phyloP scores from a whole-genome alignment of 2,113 vertebrate species.

The Catharus fuscescens region DNA sequence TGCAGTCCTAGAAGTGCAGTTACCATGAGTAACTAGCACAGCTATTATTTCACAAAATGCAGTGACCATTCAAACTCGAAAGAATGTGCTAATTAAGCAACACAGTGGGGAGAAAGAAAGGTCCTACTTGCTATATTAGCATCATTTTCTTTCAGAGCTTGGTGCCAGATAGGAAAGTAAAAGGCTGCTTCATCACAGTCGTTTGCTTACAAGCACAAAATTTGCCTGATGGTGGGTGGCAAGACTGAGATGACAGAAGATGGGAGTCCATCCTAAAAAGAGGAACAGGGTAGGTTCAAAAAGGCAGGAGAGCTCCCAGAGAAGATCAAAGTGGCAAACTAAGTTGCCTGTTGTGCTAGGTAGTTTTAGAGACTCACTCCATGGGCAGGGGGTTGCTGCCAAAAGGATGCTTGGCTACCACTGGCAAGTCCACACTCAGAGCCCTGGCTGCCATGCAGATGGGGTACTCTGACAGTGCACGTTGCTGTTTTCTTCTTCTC shows the following conservation, averaged over 20 bases:
- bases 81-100: slow-evolving; percentile 4
- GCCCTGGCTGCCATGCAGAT: neutral
- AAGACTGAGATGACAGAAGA: neutral
- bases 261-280: neutral
- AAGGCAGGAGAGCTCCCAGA: neutral
- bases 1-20: neutral
- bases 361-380: neutral
- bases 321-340: neutral
- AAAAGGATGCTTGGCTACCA: neutral
- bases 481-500: neutral
- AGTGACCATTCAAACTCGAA: neutral
- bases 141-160: neutral
- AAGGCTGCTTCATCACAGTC: neutral
- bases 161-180: neutral
- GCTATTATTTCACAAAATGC: neutral
- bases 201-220: neutral
- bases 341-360: neutral
- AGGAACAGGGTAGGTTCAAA: neutral
- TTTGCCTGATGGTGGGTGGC: neutral
- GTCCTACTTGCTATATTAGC: neutral
- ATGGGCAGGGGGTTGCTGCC: neutral
- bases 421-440: neutral
- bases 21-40: neutral
- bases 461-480: neutral
- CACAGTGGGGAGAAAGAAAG: neutral